Conservation (phyloP, 2,888 invertebrate species). For the Lampropteryx suffumata region DNA sequence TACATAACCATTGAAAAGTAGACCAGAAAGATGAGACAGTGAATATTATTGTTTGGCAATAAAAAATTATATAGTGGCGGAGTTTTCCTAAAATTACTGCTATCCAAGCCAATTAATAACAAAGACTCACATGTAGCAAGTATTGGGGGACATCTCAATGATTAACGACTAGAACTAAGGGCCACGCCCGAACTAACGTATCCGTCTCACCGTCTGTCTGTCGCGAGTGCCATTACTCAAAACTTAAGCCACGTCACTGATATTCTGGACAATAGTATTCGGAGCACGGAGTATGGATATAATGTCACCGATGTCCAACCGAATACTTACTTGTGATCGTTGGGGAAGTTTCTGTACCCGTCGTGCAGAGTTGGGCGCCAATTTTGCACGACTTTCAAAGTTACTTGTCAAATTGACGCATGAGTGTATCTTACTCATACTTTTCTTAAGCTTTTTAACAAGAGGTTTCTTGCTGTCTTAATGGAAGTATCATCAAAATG, state of each 20-base stretch:
- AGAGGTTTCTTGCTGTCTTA: no score
- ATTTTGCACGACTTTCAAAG: not conserved
- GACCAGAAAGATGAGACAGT: no score
- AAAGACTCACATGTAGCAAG: constrained; percentile 32
- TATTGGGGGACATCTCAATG: constrained; percentile 36
- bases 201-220: constrained; percentile 44
- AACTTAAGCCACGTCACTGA: constrained; percentile 57
- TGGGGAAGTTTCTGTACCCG: constrained; percentile 16
- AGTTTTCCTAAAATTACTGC: constrained; percentile 22
- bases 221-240: constrained; percentile 54
- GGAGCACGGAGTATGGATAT: constrained; percentile 49
- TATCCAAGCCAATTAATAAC: constrained; percentile 37
- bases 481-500: no score
- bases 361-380: constrained; percentile 10
- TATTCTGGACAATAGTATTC: constrained; percentile 52
- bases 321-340: constrained; percentile 12
- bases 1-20: no score
- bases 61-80: not conserved
- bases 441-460: no score
- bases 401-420: no score
- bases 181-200: constrained; percentile 34
- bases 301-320: constrained; percentile 32
- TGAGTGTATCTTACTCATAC: no score
- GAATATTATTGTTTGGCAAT: no score
- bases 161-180: constrained; percentile 36